phyloP scores from a whole-genome alignment of 2,797 vertebrate species.

The Sebastes taczanowskii region DNA sequence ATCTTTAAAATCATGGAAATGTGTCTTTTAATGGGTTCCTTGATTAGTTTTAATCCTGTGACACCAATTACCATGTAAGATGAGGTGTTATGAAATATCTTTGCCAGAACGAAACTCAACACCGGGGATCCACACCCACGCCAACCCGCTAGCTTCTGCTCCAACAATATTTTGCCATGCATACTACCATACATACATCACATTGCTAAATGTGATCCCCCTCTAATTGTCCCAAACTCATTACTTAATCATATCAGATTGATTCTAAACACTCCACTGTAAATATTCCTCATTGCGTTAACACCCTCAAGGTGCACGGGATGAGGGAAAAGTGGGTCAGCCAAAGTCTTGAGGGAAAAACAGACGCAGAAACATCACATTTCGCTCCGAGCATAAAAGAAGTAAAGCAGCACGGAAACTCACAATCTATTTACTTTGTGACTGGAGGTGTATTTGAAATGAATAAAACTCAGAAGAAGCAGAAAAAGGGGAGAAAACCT shows the following conservation, averaged over 20 bases:
- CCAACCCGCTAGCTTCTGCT: not conserved
- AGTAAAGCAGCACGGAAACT: conserved; percentile 61
- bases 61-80: not conserved
- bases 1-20: not conserved
- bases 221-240: conserved; percentile 61
- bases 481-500: conserved; percentile 24
- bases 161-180: not conserved
- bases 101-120: not conserved
- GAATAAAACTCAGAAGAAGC: conserved; percentile 43
- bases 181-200: not conserved
- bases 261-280: conserved; percentile 65
- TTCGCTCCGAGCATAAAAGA: conserved; percentile 69
- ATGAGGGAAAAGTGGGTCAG: conserved; percentile 79
- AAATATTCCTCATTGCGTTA: conserved; percentile 65
- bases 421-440: conserved; percentile 76
- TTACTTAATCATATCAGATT: conserved; percentile 74
- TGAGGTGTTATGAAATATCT: conserved; percentile 1
- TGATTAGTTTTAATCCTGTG: not conserved
- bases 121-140: not conserved
- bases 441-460: conserved; percentile 68
- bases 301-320: conserved; percentile 62
- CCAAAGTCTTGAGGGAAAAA: conserved; percentile 70
- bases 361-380: conserved; percentile 65
- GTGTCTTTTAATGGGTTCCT: not conserved
- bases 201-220: conserved; percentile 31